Base-by-base conservation (phyloP, 1,140 invertebrate species). In the Drosophila bocki region DNA sequence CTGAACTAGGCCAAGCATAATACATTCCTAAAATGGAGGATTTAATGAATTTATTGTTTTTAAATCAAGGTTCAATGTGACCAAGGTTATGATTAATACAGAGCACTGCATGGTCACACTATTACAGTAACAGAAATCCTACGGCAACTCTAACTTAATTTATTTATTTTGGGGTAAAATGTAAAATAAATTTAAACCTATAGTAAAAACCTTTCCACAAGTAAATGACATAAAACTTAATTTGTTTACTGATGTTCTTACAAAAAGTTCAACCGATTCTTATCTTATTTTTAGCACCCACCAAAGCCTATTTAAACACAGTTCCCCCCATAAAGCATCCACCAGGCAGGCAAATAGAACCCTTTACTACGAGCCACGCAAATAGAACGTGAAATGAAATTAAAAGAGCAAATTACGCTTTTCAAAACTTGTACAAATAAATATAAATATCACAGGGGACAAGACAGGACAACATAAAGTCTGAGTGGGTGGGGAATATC, bases 381-480 rank as follows among this genome's bases (percentile, higher is more conserved):
- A 86, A 86, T 86, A 74, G 59, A 72, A 86, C 71, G 80, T 60
- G 62, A 80, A 88, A 88, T 84, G 58, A 90, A 88, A 87, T 84
- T 80, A 90, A 90, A 87, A 87, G 82, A 68, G 84, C 68, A 88
- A 87, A 87, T 88, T 75, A 78, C 39, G 71, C 61, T 81, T 75
- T 82, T 75, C 67, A 70, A 75, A 78, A 77, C 48, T 45, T 47
- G 48, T 44, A 56, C 67, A 82, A 86, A 86, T 82, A 87, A 90
- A 87, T 75, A 87, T 80, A 90, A 90, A 63, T 78, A 69, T 45
- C 64, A 56, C 56, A 67, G 60, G 44, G 60, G 44, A 62, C 35
- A 53, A 50, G 51, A 54, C 39, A 54, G 33, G 42, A 69, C 65
- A 51, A 50, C 44, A 32, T 44, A 32, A 13, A 26, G 37, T 35